phyloP scores from a whole-genome alignment of 2,797 vertebrate genomes.

The Chromis chromis region DNA sequence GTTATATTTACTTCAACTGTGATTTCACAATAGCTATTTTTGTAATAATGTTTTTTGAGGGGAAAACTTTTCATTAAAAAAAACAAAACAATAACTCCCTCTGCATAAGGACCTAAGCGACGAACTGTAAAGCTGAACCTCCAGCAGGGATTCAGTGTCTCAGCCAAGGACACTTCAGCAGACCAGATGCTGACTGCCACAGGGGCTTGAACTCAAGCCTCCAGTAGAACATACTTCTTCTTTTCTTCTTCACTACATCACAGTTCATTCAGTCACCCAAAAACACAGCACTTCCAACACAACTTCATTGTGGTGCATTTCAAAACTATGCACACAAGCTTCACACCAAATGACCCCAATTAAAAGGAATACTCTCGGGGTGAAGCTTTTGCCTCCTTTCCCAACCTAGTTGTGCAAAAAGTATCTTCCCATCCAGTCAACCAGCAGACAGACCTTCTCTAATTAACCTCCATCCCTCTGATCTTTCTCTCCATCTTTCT shows the following conservation, averaged over 20 bases:
- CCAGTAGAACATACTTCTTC: conserved; percentile 22
- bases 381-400: conserved; percentile 88
- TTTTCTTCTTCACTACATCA: conserved; percentile 30
- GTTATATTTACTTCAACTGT: conserved; percentile 14
- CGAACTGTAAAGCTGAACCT: conserved; percentile 23
- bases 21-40: conserved; percentile 23
- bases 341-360: conserved; percentile 90
- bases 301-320: conserved; percentile 36
- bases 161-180: conserved; percentile 46
- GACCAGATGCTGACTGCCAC: conserved; percentile 59
- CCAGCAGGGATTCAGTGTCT: conserved; percentile 31
- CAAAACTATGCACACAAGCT: conserved; percentile 76
- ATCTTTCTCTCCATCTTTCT: conserved; percentile 64
- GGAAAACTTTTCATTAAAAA: neutral
- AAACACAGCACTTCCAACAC: conserved; percentile 35
- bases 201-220: conserved; percentile 42
- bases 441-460: conserved; percentile 85
- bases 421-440: conserved; percentile 88
- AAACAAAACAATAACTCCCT: no score
- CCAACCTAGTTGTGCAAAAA: conserved; percentile 87
- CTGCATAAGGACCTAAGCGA: conserved; percentile 17
- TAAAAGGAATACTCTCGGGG: conserved; percentile 86
- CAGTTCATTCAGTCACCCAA: conserved; percentile 17
- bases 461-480: conserved; percentile 80
- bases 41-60: conserved; percentile 4